Conservation (phyloP, 2,888 invertebrate species). For the Drymonia ruficornis region DNA sequence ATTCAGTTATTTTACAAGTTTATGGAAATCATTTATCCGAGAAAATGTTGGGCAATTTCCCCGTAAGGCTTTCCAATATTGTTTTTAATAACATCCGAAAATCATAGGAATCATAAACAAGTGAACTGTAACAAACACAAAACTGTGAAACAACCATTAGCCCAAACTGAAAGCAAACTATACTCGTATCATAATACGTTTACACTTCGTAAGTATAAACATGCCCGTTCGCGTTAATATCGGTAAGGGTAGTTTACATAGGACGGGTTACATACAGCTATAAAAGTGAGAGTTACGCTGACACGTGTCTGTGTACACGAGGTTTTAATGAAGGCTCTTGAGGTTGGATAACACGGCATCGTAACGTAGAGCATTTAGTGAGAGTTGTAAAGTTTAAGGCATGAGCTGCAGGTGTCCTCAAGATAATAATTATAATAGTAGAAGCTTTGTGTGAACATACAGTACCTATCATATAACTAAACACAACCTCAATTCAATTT, state of each 20-base stretch:
- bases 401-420: not conserved
- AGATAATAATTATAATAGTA: not conserved
- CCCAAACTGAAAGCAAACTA: not conserved
- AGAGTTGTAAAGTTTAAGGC: not conserved
- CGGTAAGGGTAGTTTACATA: constrained; percentile 4
- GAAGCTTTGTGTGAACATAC: not conserved
- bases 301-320: constrained; percentile 1
- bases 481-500: too few species aligned
- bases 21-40: not conserved
- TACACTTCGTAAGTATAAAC: constrained; percentile 1
- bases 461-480: too few species aligned
- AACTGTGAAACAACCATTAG: constrained; percentile 7
- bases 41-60: not conserved
- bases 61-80: not conserved
- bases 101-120: constrained; percentile 8
- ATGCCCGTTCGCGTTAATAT: constrained; percentile 3
- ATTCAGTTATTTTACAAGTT: not conserved
- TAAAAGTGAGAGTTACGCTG: constrained; percentile 4
- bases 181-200: constrained; percentile 2
- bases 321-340: constrained; percentile 1
- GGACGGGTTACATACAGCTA: constrained; percentile 1
- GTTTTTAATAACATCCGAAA: not conserved
- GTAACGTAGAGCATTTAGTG: not conserved
- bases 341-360: constrained; percentile 1
- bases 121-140: not conserved